Conservation (phyloP, 2,113 vertebrate genomes). For the Bostrychus sinensis region DNA sequence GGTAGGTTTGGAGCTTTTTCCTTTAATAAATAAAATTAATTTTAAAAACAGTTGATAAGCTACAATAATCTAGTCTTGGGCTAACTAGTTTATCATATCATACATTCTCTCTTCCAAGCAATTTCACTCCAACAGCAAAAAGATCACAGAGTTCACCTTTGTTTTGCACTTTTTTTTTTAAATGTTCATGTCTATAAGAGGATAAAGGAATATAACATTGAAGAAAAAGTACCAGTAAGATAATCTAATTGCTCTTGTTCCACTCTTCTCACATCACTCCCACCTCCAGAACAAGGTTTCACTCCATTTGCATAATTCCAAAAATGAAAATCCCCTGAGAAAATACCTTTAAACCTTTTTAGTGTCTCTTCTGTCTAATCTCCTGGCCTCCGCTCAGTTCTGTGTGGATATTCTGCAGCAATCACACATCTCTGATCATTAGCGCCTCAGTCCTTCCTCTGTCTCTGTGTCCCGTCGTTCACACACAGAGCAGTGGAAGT, state of each 20-base stretch:
- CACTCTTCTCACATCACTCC: not conserved
- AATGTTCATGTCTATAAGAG: too few relatives aligned
- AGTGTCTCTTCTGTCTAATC: not conserved
- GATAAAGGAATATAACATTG: too few relatives aligned
- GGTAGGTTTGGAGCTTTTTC: too few relatives aligned
- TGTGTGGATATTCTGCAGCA: not conserved
- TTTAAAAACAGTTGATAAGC: too few relatives aligned
- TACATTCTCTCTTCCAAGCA: too few relatives aligned
- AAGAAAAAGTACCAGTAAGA: not conserved
- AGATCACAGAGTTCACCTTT: too few relatives aligned
- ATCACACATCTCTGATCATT: constrained; percentile 28
- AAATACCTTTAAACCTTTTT: too few relatives aligned
- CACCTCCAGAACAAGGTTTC: not conserved
- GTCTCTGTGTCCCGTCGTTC: constrained; percentile 36
- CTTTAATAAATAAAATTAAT: too few relatives aligned
- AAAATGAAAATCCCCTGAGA: constrained; percentile 2
- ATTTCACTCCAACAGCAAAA: too few relatives aligned
- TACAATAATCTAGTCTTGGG: too few relatives aligned
- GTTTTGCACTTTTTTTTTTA: too few relatives aligned
- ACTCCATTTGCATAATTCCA: not conserved
- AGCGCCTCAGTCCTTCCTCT: constrained; percentile 25
- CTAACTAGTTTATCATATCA: too few relatives aligned
- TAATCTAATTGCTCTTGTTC: not conserved
- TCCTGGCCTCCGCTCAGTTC: not conserved
- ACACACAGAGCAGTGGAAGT: constrained; percentile 10